Evolutionary conservation across 2,797 vertebrate genomes (phyloP), one percentile per base, ranked within the genome.

Genomic region (Macropus fuliginosus): DNA sequence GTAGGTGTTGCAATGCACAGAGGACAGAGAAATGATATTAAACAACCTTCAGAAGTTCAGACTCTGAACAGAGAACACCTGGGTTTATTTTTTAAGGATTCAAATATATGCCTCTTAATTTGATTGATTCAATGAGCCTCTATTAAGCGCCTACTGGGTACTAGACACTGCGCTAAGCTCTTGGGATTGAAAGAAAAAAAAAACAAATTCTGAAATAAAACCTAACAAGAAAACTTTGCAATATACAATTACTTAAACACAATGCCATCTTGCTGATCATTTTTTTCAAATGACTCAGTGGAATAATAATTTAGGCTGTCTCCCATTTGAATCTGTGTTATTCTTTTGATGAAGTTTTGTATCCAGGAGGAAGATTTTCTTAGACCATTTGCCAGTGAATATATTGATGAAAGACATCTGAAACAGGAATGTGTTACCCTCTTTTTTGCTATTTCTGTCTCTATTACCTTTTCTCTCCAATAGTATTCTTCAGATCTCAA

Each of bases 21-120:
- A 31, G 92, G 52, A 93, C 96, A 54, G 94, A 95, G 13, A 95
- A 89, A 95, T 95, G 87, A 90, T 94, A 94, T 56, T 95, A 94
- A 94, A 9, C 52, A 55, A 24, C 90, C 34, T 96, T 93, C 92
- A 11, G 28, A 96, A 87, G 93, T 95, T 94, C 34, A 93, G 50
- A 8, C 55, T 95, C 2, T 55, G 14, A 56, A 46, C 55, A 55
- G 28, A 55, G 46, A 50, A 92, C 14, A 74, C 55, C 21, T 29
- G 74, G 90, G 55, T 54, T 31, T 56, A 81, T 94, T 96, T 94
- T 59, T 31, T 54, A 95, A 92, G 90, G 40, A 91, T 95, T 54
- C 62, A 93, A 74, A 56, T 87, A 90, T 96, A 92, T 14, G 12
- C 56, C 46, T 94, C 89, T 94, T 55, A 91, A 92, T 97, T 54